phyloP scores from a whole-genome alignment of 2,797 vertebrate species.

The Gambelia wislizenii region DNA sequence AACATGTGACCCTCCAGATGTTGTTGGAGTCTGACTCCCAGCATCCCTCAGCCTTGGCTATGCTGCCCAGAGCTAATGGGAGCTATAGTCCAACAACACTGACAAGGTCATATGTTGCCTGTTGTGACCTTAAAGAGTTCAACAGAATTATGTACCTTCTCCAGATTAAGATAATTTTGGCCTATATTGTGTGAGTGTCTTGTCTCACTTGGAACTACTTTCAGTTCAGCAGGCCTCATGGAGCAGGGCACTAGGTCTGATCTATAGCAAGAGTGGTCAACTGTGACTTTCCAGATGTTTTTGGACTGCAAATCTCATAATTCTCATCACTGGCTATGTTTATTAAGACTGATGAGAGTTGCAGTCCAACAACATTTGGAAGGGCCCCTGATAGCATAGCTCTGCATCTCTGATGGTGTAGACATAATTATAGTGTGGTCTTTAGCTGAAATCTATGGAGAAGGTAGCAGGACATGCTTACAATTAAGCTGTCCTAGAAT shows the following conservation, averaged over 20 bases:
- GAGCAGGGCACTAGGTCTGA: neutral
- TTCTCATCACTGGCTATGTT: neutral
- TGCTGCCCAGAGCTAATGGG: neutral
- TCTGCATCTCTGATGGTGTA: neutral
- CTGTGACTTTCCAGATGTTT: neutral
- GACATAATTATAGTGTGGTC: conserved; percentile 12
- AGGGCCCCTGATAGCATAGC: neutral
- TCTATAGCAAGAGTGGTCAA: neutral
- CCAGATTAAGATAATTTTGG: neutral
- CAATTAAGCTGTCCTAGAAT: conserved; percentile 14
- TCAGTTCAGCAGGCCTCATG: neutral
- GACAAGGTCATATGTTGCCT: neutral
- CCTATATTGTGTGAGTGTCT: neutral
- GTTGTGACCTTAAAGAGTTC: neutral
- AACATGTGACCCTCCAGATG: no score
- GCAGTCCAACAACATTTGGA: neutral
- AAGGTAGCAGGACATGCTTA: neutral
- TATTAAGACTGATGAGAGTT: no score
- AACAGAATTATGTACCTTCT: neutral
- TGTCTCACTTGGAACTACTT: neutral
- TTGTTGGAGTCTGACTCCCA: no score
- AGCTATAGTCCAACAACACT: neutral
- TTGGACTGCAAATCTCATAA: neutral
- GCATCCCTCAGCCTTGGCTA: neutral
- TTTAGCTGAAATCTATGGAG: conserved; percentile 4